Evolutionary conservation across 2,888 invertebrate genomes (phyloP), one percentile per base, ranked within the genome.

Genomic region (Erynnis tages): DNA sequence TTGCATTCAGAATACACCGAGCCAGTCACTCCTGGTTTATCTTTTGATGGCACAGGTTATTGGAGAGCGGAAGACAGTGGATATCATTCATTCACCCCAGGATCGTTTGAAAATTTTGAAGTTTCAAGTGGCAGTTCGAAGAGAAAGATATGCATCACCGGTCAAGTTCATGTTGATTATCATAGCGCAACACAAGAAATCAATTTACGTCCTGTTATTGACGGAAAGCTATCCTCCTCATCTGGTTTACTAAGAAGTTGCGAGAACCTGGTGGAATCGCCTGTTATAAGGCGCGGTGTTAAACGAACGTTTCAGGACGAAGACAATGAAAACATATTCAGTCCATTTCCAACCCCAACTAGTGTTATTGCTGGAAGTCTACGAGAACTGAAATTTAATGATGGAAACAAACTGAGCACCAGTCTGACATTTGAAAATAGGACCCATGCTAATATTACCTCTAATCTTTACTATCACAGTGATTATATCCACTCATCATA

Each of bases 21-120:
- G 38, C 66, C 79, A 53, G 61, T 72, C 6, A 76, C 81, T 29
- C 80, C 81, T 23, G 69, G 72, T 14, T 52, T 79, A 50, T 63
- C 76, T 11, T 78, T 68, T 53, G 71, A 75, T 21, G 76, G 65
- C 56, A 62, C 71, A 27, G 75, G 71, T 55, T 75, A 76, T 60
- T 79, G 73, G 60, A 79, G 72, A 56, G 64, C 73, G n/a, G 87
- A 88, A 65, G 89, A 89, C 57, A 89, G 89, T 65, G 89, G 89
- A 32, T 89, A 88, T 60, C 83, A 86, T 53, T 79, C 83, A 1
- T 81, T 74, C 56, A 85, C 87, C 25, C 84, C 84, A 30, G 73
- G 82, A 16, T 82, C 87, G 7, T 66, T 84, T 30, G 82, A 82
- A 62, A 73, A 69, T 54, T 79, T 79, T 0, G 76, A 76, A 56